Conservation (phyloP, 2,113 vertebrate genomes). For the Lagenorhynchus albirostris region DNA sequence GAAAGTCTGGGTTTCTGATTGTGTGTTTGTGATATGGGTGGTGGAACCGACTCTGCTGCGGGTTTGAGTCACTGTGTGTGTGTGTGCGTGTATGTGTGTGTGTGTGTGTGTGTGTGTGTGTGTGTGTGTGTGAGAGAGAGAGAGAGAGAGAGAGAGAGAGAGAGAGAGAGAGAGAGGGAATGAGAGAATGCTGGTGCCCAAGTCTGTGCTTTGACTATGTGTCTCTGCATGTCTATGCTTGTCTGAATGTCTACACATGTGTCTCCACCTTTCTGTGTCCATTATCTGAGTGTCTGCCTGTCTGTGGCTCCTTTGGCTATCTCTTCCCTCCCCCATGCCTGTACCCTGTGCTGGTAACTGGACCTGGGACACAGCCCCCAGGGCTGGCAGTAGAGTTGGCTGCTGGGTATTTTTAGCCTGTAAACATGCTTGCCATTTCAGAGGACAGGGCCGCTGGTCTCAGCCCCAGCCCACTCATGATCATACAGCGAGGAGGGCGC, state of each 20-base stretch:
- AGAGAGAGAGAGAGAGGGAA: not conserved
- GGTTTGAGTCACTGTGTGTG: not conserved
- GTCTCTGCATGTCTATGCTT: conserved; percentile 38
- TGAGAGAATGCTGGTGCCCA: not conserved
- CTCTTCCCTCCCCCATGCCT: conserved; percentile 43
- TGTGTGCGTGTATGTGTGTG: not conserved
- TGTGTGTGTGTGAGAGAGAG: not conserved
- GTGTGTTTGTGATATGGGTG: not conserved
- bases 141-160: not conserved
- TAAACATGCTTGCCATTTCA: conserved; percentile 79
- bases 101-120: not conserved
- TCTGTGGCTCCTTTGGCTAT: not conserved
- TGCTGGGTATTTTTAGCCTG: conserved; percentile 76
- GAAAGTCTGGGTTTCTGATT: not conserved
- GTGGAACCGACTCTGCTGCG: not conserved
- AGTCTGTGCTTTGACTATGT: not conserved
- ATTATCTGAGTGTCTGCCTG: not conserved
- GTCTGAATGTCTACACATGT: not conserved
- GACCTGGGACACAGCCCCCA: conserved; percentile 73
- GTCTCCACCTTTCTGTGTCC: conserved; percentile 34
- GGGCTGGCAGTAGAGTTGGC: conserved; percentile 67
- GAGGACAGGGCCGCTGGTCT: conserved; percentile 65
- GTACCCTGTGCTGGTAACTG: conserved; percentile 68
- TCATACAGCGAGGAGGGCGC: not conserved
- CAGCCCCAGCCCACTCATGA: conserved; percentile 63